phyloP scores from a whole-genome alignment of 2,113 vertebrate species.

The Atractosteus spatula region DNA sequence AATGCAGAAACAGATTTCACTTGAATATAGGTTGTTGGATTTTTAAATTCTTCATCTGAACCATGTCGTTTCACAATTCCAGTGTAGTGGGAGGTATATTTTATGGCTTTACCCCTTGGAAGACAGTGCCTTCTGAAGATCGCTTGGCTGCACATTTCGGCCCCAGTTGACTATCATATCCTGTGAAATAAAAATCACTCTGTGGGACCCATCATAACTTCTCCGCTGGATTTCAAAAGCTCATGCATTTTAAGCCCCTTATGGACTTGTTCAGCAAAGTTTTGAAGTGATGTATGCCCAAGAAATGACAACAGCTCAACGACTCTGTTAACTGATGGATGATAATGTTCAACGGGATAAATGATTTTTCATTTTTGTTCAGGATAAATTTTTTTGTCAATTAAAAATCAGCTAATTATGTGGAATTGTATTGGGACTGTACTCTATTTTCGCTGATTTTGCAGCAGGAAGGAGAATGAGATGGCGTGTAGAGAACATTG shows the following conservation, averaged over 20 bases:
- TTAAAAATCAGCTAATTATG: conserved; percentile 2
- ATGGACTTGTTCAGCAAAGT: conserved; percentile 23
- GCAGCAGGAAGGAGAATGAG: conserved; percentile 27
- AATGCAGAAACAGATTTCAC: conserved; percentile 23
- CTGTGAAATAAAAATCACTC: conserved; percentile 52
- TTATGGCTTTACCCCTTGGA: conserved; percentile 26
- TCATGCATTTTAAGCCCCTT: conserved; percentile 27
- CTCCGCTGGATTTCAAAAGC: conserved; percentile 29
- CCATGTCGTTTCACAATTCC: not conserved
- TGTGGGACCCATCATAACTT: conserved; percentile 32
- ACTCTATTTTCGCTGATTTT: conserved; percentile 1
- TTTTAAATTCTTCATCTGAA: conserved; percentile 20
- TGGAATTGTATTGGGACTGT: conserved; percentile 17
- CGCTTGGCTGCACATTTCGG: conserved; percentile 7
- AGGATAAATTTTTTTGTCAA: conserved; percentile 12
- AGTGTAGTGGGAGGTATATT: conserved; percentile 18
- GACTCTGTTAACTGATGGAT: conserved; percentile 35
- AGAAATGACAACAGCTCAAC: conserved; percentile 26
- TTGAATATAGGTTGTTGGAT: conserved; percentile 6
- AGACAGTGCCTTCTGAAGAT: conserved; percentile 30
- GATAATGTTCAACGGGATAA: conserved; percentile 12
- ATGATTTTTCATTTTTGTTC: not conserved
- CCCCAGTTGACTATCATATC: conserved; percentile 34
- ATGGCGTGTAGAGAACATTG: not conserved
- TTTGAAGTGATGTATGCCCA: conserved; percentile 30